Conservation (phyloP, 1,140 invertebrate species). For the Magallana ariakensis region DNA sequence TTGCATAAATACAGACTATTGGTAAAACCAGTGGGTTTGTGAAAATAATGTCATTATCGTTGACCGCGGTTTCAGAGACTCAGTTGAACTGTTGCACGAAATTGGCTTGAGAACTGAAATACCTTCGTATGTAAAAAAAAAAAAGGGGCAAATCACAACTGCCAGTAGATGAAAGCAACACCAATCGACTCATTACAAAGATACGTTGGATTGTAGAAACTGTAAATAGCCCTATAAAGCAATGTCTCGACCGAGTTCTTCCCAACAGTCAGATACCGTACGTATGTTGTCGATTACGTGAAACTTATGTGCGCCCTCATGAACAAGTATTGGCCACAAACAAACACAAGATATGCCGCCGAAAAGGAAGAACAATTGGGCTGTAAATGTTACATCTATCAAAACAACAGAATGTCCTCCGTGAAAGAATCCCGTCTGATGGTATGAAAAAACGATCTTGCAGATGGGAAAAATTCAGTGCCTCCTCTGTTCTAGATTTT, state of each 20-base stretch:
- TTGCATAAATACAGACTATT: conserved; percentile 40
- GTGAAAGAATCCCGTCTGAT: too few species aligned
- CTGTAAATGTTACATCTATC: too few species aligned
- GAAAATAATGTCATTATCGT: conserved; percentile 29
- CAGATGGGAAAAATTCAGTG: too few species aligned
- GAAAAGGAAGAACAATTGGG: too few species aligned
- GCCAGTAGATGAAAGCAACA: conserved; percentile 25
- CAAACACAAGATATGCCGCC: too few species aligned
- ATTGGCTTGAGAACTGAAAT: conserved; percentile 43
- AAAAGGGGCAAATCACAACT: conserved; percentile 20
- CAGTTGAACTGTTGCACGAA: conserved; percentile 11
- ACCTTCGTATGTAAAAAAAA: conserved; percentile 39
- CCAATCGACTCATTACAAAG: conserved; percentile 38
- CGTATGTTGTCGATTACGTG: not conserved
- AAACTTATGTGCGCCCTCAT: not conserved
- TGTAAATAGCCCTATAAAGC: conserved; percentile 32
- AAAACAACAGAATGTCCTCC: too few species aligned
- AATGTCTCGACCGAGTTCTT: conserved; percentile 35
- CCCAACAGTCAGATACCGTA: conserved; percentile 30
- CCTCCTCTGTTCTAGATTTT: too few species aligned
- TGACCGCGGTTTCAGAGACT: conserved; percentile 40
- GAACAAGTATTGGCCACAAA: too few species aligned
- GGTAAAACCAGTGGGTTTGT: conserved; percentile 41
- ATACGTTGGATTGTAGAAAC: conserved; percentile 40
- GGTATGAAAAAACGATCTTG: too few species aligned